Base-by-base conservation (phyloP, 2,888 invertebrate species). In the Automeris io region DNA sequence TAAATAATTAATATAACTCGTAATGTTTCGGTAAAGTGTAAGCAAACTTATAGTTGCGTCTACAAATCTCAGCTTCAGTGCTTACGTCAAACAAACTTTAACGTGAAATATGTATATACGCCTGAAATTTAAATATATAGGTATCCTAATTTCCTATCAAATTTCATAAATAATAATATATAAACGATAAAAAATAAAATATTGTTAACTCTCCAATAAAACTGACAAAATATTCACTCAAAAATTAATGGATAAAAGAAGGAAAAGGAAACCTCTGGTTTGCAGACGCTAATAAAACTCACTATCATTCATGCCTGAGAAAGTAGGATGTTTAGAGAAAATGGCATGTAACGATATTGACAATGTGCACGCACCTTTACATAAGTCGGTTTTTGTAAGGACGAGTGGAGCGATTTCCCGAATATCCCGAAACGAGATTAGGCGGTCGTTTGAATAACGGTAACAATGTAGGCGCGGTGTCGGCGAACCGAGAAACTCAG, bases 371-470 rank as follows among this genome's bases (percentile, higher is more conserved):
- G 47, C 43, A 38, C 37, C 42, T 47, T 50, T 51, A 47, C 44
- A 43, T 42, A 36, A 36, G 37, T 31, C 40, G 47, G 41, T 46
- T 52, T 47, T 51, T 46, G 46, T 45, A 9, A 12, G 13, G 26
- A 36, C 22, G 39, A 26, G 33, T 38, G 41, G 37, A 39, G 23
- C 35, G 34, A 24, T 37, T 35, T 37, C 36, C 24, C 37, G 16
- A 19, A 19, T 19, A 19, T 19, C 19, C 39, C 47, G 41, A 46
- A 56, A 61, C 58, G 51, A 58, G 55, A 55, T 63, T 57, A 59
- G 48, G 54, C 45, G 51, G 44, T 43, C 47, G 55, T 61, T 62
- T 61, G 54, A 61, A 62, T 65, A 61, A 60, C 57, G 56, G 49
- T 51, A 45, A 49, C 49, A 51, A 46, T 36, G 46, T 42, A 43